These are phyloP conservation scores for Sylvilagus bachmani DNA, from an alignment of 2,113 vertebrate genomes.

Conservation along the genomic window DNA sequence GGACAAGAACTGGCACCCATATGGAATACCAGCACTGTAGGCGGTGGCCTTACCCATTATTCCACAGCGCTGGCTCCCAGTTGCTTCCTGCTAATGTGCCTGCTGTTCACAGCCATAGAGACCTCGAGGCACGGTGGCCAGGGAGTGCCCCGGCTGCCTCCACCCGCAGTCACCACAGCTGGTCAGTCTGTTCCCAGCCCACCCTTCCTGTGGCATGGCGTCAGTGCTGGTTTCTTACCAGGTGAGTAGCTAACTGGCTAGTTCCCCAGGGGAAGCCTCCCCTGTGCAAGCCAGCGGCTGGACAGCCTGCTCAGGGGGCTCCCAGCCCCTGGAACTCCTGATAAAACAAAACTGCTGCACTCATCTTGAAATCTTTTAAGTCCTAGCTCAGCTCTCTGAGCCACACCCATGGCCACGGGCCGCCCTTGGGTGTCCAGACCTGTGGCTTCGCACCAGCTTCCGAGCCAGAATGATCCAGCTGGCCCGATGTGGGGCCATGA, in stretches of 20 bases:
- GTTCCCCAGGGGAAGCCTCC: neutral
- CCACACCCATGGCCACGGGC: neutral
- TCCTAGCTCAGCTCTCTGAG: neutral
- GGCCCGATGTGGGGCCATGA: neutral
- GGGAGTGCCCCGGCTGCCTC: no score
- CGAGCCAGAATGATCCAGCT: neutral
- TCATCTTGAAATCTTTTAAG: neutral
- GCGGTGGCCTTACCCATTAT: no score
- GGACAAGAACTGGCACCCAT: no score
- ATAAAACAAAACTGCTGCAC: neutral
- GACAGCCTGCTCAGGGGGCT: no score
- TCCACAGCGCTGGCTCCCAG: no score
- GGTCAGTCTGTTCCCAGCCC: neutral
- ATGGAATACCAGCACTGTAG: no score
- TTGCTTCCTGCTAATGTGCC: no score
- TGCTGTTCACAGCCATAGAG: neutral
- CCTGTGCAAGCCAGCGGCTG: no score
- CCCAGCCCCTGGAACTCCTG: neutral
- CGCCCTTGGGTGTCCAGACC: neutral
- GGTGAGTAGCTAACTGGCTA: neutral
- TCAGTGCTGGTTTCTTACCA: neutral
- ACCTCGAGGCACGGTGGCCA: neutral
- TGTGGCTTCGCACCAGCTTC: neutral
- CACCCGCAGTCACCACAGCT: neutral
- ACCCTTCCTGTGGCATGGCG: neutral